Base-by-base conservation (phyloP, 2,888 invertebrate genomes). In the Atrina japonica region DNA sequence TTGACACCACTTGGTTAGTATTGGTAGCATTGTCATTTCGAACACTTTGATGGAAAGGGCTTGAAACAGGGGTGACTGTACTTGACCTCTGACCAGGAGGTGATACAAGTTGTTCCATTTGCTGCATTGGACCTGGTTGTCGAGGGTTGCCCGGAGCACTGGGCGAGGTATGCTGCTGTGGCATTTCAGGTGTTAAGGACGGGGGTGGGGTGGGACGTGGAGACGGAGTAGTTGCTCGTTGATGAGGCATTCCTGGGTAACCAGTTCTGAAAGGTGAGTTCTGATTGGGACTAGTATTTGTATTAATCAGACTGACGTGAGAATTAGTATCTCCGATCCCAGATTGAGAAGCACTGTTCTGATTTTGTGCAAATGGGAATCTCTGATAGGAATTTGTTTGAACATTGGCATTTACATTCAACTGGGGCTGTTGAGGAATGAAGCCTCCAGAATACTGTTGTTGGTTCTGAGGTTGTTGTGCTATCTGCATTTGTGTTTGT, bases 131-230 rank as follows among this genome's bases (percentile, higher is more conserved):
- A 30, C 78, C 78, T 14, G 82, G 80, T 59, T 77, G 79, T 35
- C 78, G 67, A 49, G 78, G 78, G 50, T 68, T 78, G 76, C 82
- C 82, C 81, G 83, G 85, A 81, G 83, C 78, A 45, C 71, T 73
- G 52, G 69, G 67, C 9, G 73, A 66, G 59, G 70, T 66, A 52
- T 80, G 82, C 55, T 35, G 35, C 35, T 35, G 35, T 35, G 35
- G 35, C 67, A 72, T 30, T 67, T 63, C 70, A 70, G 66, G 65
- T 45, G 81, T 83, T 14, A 80, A 75, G 6, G 75, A 61, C 14
- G 81, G 81, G 41, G 83, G 78, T 43, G 85, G 85, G 35, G 81
- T 80, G 27, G 83, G 83, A 30, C 82, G 78, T 29, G 86, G 83
- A 49, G 85, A 82, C 21, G 83, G 79, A 41, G 83, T 81, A 25